A percentile compares a stretch with the other conserved stretches of the same genome.
Conservation (phyloP, 30 jellyfish, hydroid and myxozoan genomes). For the Pseudorhiza aurosa region DNA sequence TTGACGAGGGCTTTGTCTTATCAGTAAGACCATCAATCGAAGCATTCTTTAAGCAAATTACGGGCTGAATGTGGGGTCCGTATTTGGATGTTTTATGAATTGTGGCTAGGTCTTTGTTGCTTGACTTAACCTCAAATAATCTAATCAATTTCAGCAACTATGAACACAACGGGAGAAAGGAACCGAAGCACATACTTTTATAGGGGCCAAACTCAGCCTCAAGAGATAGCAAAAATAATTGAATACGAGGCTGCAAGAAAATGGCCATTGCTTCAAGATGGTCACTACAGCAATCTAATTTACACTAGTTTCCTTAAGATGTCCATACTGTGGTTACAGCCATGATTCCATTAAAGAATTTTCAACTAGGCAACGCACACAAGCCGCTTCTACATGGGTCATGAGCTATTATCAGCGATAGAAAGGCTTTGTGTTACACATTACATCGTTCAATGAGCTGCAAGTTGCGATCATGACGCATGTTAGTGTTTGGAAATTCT, state of each 20-base stretch:
- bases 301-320: neutral
- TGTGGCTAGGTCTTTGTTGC: constrained; percentile 54
- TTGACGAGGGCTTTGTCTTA: constrained; percentile 19
- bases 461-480: no score
- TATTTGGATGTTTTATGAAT: constrained; percentile 37
- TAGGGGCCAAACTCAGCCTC: neutral
- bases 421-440: no score
- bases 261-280: constrained; percentile 2
- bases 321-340: neutral
- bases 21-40: constrained; percentile 21
- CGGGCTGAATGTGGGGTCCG: constrained; percentile 62
- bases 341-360: neutral
- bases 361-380: no score
- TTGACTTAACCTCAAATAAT: constrained; percentile 56
- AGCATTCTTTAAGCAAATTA: constrained; percentile 42
- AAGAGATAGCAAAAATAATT: neutral
- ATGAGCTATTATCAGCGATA: no score
- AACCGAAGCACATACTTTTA: constrained; percentile 10
- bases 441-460: no score
- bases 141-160: constrained; percentile 41
- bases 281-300: neutral
- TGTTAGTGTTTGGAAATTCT: no score
- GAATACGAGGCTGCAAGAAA: constrained; percentile 20
- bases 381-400: no score
- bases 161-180: constrained; percentile 55